phyloP scores from a whole-genome alignment of 1,140 invertebrate genomes.

The Microplitis demolitor region DNA sequence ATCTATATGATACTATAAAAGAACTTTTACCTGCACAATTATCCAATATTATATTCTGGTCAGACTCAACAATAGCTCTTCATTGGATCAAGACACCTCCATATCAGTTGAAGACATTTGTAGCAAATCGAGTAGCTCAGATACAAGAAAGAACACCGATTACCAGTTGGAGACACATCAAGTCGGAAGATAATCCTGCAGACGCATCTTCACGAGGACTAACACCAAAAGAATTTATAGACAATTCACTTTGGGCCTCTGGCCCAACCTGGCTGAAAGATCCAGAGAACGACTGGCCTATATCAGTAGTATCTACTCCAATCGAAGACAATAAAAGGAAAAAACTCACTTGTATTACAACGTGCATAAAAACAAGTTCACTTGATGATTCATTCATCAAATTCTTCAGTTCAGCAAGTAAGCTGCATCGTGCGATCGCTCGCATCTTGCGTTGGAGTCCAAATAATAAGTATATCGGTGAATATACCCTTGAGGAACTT shows the following conservation, averaged over 20 bases:
- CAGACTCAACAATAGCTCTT: slow-evolving; percentile 4
- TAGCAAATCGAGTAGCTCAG: not conserved
- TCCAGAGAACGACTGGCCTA: not conserved
- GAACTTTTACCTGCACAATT: not conserved
- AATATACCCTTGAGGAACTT: not conserved
- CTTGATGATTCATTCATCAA: slow-evolving; percentile 2
- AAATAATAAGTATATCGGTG: not conserved
- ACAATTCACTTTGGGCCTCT: slow-evolving; percentile 31
- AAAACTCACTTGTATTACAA: not conserved
- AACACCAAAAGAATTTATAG: slow-evolving; percentile 9
- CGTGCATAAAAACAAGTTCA: not conserved
- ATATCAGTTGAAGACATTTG: slow-evolving; percentile 1
- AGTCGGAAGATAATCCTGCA: slow-evolving; percentile 30
- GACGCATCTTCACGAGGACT: slow-evolving; percentile 33
- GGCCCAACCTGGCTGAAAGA: slow-evolving; percentile 26
- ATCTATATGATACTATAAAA: not conserved
- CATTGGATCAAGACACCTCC: not conserved
- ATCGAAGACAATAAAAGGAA: not conserved
- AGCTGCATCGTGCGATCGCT: not conserved
- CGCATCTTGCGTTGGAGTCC: not conserved
- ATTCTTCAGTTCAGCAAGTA: not conserved
- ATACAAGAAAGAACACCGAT: not conserved
- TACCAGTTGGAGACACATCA: slow-evolving; percentile 25
- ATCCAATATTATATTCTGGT: not conserved
- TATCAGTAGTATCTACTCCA: not conserved